These are phyloP conservation scores for Magallana gigas DNA, from an alignment of 1,140 invertebrate genomes.

Conservation along the genomic window DNA sequence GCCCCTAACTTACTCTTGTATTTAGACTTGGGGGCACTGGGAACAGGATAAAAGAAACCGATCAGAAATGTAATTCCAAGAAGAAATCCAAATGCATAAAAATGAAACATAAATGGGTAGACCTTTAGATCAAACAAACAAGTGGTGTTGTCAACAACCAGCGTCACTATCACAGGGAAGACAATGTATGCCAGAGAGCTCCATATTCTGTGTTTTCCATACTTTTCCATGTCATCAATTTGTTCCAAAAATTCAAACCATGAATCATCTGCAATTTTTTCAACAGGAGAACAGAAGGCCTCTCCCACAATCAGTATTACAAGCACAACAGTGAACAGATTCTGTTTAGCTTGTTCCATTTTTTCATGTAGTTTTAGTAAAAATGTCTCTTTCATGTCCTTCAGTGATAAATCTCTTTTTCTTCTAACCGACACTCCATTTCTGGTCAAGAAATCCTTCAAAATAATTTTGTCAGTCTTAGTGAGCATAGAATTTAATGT, in stretches of 20 bases:
- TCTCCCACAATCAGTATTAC: constrained; percentile 72
- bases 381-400: background rate
- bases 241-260: constrained; percentile 78
- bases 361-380: constrained; percentile 40
- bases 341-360: constrained; percentile 52
- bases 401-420: background rate
- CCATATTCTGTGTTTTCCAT: constrained; percentile 76
- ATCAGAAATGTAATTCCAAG: constrained; percentile 69
- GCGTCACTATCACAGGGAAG: constrained; percentile 68
- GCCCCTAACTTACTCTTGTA: constrained; percentile 68
- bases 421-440: background rate
- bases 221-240: constrained; percentile 76
- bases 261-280: constrained; percentile 76
- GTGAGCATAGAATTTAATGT: background rate
- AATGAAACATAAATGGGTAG: constrained; percentile 75
- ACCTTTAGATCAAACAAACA: constrained; percentile 70
- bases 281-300: constrained; percentile 71
- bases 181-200: constrained; percentile 71
- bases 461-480: background rate
- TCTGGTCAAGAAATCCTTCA: background rate
- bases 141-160: constrained; percentile 71
- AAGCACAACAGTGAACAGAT: constrained; percentile 64
- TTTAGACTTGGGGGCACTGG: constrained; percentile 66
- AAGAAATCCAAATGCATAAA: constrained; percentile 73
- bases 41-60: constrained; percentile 73